phyloP scores from a whole-genome alignment of 2,113 vertebrate genomes.

The Nymphicus hollandicus region DNA sequence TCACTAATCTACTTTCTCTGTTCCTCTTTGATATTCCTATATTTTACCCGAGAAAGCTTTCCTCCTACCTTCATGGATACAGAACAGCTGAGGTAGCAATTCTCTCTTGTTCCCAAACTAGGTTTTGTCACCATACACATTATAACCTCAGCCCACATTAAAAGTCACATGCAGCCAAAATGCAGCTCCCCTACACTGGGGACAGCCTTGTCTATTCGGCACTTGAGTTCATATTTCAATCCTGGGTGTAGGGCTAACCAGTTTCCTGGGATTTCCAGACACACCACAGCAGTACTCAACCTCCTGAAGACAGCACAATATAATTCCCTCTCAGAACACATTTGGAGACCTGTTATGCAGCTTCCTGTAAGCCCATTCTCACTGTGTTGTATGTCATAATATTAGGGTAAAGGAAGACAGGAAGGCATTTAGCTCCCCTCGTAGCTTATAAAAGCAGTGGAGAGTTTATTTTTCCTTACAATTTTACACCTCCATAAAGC shows the following conservation, averaged over 20 bases:
- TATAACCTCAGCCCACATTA: neutral
- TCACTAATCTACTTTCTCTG: neutral
- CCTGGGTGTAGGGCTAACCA: too few relatives aligned
- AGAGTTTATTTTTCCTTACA: neutral
- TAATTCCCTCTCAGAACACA: neutral
- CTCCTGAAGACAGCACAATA: neutral
- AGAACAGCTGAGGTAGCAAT: neutral
- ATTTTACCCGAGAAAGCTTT: neutral
- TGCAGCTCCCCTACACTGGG: fast-evolving
- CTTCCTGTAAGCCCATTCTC: neutral
- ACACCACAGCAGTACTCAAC: neutral
- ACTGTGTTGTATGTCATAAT: neutral
- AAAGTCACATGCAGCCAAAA: neutral
- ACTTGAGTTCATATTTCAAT: neutral
- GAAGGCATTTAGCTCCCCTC: neutral
- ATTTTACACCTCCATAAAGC: neutral
- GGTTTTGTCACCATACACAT: neutral
- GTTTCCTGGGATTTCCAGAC: neutral
- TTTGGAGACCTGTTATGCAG: neutral
- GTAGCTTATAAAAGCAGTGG: neutral
- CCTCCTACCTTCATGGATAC: neutral
- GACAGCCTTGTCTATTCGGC: neutral
- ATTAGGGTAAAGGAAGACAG: neutral
- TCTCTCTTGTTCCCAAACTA: neutral
- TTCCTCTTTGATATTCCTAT: neutral